Evolutionary conservation across 2,888 invertebrate species (phyloP), one percentile per base, ranked within the genome.

Genomic region (Xylophagus ater): DNA sequence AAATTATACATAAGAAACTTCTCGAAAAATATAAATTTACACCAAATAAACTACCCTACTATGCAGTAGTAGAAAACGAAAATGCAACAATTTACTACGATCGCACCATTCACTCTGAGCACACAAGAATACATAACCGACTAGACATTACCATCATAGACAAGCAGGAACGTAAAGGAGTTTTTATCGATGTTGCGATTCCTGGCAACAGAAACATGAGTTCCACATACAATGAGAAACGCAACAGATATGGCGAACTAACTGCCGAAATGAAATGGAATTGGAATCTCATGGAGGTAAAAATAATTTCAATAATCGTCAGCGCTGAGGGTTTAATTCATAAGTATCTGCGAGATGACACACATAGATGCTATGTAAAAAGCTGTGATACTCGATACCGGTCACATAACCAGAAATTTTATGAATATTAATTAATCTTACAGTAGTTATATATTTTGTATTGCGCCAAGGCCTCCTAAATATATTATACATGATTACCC

Each of bases 251-350:
- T 18, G 23, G 7, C n/a, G 31, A 40, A n/a, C 13, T 30, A 6
- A 37, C 37, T 5, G 37, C 28, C n/a, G 41, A 41, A 19, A 33
- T 20, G 5, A 37, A 37, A 29, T n/a, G 23, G 9, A 26, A 32
- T 12, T 41, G 41, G 37, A 41, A 37, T 13, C 19, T 37, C 5
- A 18, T 20, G 25, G 28, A 28, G 14, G 7, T 37, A 4, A 33
- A 37, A 13, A 41, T 36, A n/a, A 32, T 41, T 6, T 37, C 37
- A 23, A 33, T 41, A 12, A 26, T 41, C 17, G 37, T 41, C 17
- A 37, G 37, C 18, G 33, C 37, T 21, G 28, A 32, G 13, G 29
- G 41, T 7, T 23, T 41, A 7, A 28, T 37, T 6, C 32, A 36
- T 6, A 41, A 37, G 17, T 15, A 37, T 10, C 26, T 36, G 6